Evolutionary conservation across 1,140 invertebrate species (phyloP), one percentile per base, ranked within the genome.

Genomic region (Samia ricini): DNA sequence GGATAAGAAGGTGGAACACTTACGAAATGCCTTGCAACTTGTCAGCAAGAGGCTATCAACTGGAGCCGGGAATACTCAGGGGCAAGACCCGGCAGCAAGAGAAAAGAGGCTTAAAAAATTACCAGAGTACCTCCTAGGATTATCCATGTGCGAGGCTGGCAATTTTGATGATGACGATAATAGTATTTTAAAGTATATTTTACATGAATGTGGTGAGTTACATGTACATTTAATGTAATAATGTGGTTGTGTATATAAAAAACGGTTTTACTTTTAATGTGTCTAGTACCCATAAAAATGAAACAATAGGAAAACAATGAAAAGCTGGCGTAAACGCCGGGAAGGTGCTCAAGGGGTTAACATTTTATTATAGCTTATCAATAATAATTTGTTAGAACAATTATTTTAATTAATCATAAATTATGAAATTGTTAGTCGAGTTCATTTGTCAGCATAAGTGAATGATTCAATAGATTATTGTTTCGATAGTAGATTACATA

Each of bases 1-100:
- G 26, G 97, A 98, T 74, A 95, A 95, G 71, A 94, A 96, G 87
- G 96, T 98, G 4, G 97, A 99, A 63, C 93, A 95, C 71, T 94
- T 98, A 21, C 94, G 94, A 72, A 93, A 94, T 83, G 95, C 95
- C 22, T 85, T 95, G 55, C 92, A 93, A 61, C 92, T 93, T 84
- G 93, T 94, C 67, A 94, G 91, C 69, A 95, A 95, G 79, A 92
- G 93, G 68, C 81, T 95, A 33, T 89, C 92, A 60, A 91, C 92
- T 18, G 89, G 88, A 0, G 85, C 92, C 81, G 85, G 91, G 69
- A 83, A 89, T 70, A 89, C 87, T 36, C 84, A 88, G 63, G 85
- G 81, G 0, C 93, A 94, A 72, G 95, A 95, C 75, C 87, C 91
- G 3, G 90, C 91, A 18, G 91, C 93, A n/a, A 92, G 94, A 76